Conservation (phyloP, 2,797 vertebrate species). For the Alca torda region DNA sequence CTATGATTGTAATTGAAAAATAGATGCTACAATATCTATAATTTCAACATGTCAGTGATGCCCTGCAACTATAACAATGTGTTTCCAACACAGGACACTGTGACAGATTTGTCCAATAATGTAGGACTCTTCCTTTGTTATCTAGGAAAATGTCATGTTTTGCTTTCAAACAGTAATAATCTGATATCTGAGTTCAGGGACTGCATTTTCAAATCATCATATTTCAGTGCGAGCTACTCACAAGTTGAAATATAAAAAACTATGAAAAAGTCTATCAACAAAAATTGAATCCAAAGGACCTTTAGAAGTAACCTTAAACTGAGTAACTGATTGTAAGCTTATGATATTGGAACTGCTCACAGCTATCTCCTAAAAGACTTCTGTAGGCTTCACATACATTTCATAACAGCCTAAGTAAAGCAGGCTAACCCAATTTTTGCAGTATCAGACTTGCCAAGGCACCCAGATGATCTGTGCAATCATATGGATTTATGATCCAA, state of each 20-base stretch:
- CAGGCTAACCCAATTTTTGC: slow-evolving; percentile 37
- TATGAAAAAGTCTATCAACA: neutral
- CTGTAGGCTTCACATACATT: slow-evolving; percentile 28
- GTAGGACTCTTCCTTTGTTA: neutral
- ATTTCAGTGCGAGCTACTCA: neutral
- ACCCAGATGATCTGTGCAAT: slow-evolving; percentile 54
- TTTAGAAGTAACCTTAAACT: slow-evolving; percentile 37
- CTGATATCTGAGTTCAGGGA: neutral
- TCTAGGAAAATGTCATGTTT: slow-evolving; percentile 18
- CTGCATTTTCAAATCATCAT: slow-evolving; percentile 6
- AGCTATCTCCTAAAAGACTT: slow-evolving; percentile 21
- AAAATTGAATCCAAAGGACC: neutral
- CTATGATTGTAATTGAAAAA: neutral
- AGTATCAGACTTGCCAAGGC: slow-evolving; percentile 28
- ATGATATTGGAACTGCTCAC: slow-evolving; percentile 17
- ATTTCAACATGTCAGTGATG: neutral
- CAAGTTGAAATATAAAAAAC: slow-evolving; percentile 35
- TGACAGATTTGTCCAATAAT: neutral
- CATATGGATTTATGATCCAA: slow-evolving; percentile 54
- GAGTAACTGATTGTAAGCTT: slow-evolving; percentile 25
- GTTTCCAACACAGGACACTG: neutral
- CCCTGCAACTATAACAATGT: neutral
- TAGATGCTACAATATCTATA: neutral
- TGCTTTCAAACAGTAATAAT: slow-evolving; percentile 26
- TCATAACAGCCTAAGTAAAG: slow-evolving; percentile 32